Percentiles rank a stretch among this genome's conserved stretches.
phyloP scores from a whole-genome alignment of 2,113 vertebrate species.

The Prionailurus bengalensis region DNA sequence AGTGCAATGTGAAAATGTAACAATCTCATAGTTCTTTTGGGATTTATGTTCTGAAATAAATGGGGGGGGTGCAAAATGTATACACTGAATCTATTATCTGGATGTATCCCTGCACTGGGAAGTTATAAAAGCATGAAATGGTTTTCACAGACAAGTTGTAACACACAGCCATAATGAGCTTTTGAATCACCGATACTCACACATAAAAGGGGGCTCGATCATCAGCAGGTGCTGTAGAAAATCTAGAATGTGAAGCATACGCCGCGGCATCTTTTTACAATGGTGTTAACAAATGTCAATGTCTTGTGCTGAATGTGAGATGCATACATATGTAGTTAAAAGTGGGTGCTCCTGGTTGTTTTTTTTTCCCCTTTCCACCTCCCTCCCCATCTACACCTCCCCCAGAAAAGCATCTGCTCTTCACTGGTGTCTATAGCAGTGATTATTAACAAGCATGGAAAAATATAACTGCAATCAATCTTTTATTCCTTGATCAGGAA shows the following conservation, averaged over 20 bases:
- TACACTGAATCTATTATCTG: constrained; percentile 87
- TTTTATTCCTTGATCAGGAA: constrained; percentile 89
- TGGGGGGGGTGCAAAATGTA: constrained; percentile 38
- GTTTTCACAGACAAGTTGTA: constrained; percentile 88
- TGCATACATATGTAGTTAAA: constrained; percentile 86
- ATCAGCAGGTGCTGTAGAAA: constrained; percentile 96
- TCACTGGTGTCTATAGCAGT: constrained; percentile 83
- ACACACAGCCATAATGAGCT: constrained; percentile 87
- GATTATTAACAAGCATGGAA: constrained; percentile 86
- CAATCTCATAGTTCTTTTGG: constrained; percentile 34
- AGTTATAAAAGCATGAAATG: constrained; percentile 86
- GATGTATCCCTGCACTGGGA: constrained; percentile 87
- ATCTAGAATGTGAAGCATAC: constrained; percentile 98
- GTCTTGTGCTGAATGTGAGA: constrained; percentile 89
- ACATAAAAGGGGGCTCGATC: constrained; percentile 97
- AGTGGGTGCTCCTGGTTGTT: constrained; percentile 81
- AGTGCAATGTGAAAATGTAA: constrained; percentile 39
- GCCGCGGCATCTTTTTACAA: constrained; percentile 93
- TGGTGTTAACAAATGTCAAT: constrained; percentile 90
- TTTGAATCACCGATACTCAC: constrained; percentile 96
- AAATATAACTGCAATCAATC: constrained; percentile 86
- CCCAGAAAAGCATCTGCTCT: constrained; percentile 86
- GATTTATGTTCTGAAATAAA: constrained; percentile 58
- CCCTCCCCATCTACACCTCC: constrained; percentile 82
- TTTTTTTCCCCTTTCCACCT: constrained; percentile 62